Base-by-base conservation (phyloP, 2,113 vertebrate species). In the Oreocharis arfaki region DNA sequence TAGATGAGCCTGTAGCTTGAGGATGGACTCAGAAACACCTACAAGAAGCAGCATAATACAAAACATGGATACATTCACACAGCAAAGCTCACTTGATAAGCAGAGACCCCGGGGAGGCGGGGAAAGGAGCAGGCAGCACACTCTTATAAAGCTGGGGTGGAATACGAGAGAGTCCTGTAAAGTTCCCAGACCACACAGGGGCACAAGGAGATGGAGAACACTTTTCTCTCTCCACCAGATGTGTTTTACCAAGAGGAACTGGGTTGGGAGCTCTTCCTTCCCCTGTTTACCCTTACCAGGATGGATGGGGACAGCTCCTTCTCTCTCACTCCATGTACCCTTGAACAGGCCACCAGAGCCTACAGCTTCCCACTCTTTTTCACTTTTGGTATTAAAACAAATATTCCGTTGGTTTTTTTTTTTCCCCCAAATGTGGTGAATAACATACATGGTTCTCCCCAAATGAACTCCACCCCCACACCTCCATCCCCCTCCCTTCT, bases 211-310 rank as follows among this genome's bases (percentile, higher is more conserved):
- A 27, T 11, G 32, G 32, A 68, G 11, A 46, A 39, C 22, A 23
- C 13, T 28, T 30, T 19, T 3, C 35, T 39, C 8, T 30, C 32
- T 56, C 9, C 35, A 6, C 3, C 0, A 53, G 14, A 30, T 1
- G 6, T 14, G n/a, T 15, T 74, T 35, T 18, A 37, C 19, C 2
- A 1, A 20, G 33, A 56, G 11, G 19, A 89, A 39, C 4, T 5
- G 11, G 4, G 8, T 0, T 44, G 8, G 8, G 30, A 68, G 22
- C 21, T 47, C 6, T 39, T 74, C 22, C 28, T 79, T 50, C 15
- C 18, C 16, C 18, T 6, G 4, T 1, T 1, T 3, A 50, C 24
- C 41, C 22, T 77, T 18, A 10, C 21, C 0, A 0, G 20, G 11
- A 56, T 5, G 13, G 9, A 41, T 2, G 1, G 81, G 26, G 10